phyloP scores from a whole-genome alignment of 2,888 invertebrate genomes.

The Scelioninae gen. 1 region DNA sequence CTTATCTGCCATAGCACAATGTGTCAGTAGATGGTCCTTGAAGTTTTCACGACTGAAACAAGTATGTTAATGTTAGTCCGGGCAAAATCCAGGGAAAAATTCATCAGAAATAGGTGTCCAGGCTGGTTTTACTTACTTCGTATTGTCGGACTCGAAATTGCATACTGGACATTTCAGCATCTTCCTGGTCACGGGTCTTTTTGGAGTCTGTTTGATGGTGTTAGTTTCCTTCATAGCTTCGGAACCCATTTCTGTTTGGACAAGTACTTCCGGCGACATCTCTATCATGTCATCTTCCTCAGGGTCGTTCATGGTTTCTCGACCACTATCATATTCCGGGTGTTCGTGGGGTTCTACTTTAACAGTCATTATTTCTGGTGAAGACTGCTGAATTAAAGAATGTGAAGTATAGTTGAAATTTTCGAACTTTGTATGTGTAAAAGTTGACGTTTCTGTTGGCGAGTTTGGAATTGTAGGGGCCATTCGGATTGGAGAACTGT shows the following conservation, averaged over 20 bases:
- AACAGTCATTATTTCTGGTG: conserved; percentile 14
- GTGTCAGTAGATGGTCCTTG: too few species aligned
- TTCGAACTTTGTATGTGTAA: too few species aligned
- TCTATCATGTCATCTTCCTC: conserved; percentile 56
- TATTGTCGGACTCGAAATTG: conserved; percentile 41
- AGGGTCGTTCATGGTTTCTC: conserved; percentile 36
- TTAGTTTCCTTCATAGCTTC: conserved; percentile 11
- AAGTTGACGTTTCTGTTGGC: too few species aligned
- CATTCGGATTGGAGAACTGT: not conserved
- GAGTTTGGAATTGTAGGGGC: conserved; percentile 14
- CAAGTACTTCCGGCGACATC: conserved; percentile 51
- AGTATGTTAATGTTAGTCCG: too few species aligned
- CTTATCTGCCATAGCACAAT: too few species aligned
- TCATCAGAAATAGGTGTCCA: too few species aligned
- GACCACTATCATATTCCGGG: conserved; percentile 47
- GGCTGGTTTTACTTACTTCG: conserved; percentile 50
- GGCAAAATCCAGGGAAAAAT: too few species aligned
- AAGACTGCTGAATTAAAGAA: too few species aligned
- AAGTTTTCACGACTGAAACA: too few species aligned
- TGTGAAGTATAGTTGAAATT: too few species aligned
- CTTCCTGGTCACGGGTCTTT: conserved; percentile 25
- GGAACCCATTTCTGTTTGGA: conserved; percentile 36
- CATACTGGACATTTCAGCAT: conserved; percentile 49
- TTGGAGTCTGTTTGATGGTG: conserved; percentile 16
- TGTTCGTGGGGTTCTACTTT: conserved; percentile 43